Percentiles rank a stretch among this genome's conserved stretches.
Conservation (phyloP, 1,140 invertebrate genomes). For the honey bee (Apis mellifera) region DNA sequence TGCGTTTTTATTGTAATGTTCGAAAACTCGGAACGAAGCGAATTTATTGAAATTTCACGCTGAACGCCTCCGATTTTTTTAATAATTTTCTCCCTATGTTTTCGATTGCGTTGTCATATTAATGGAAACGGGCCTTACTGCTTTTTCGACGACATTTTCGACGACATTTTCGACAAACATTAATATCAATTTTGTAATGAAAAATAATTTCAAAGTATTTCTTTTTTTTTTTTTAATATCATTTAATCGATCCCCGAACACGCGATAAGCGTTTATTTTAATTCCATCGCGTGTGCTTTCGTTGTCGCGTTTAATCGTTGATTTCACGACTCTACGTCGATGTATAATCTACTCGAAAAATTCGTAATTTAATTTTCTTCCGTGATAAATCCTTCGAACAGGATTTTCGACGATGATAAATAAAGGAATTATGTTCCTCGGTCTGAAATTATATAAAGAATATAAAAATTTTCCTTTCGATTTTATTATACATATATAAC, state of each 20-base stretch:
- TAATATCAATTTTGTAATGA: background rate
- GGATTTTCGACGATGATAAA: background rate
- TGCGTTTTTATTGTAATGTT: constrained; percentile 21
- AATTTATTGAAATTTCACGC: constrained; percentile 12
- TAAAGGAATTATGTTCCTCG: background rate
- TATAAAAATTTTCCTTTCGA: too few species aligned
- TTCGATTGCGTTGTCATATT: too few species aligned
- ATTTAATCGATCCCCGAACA: background rate
- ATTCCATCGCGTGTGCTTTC: background rate
- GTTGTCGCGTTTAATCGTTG: background rate
- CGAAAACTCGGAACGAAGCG: background rate
- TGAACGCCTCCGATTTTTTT: background rate
- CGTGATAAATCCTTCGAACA: too few species aligned
- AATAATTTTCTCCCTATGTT: background rate
- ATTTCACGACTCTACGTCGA: background rate
- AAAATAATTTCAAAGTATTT: background rate
- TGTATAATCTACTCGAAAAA: background rate
- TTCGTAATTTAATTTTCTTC: background rate
- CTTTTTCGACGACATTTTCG: background rate
- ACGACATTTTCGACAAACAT: background rate
- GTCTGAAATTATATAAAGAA: too few species aligned
- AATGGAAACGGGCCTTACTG: background rate
- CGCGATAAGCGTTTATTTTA: constrained; percentile 1
- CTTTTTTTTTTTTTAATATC: background rate
- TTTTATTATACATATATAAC: too few species aligned